These are phyloP conservation scores for Poecile montanus DNA, from an alignment of 2,797 vertebrate species.

Conservation along the genomic window DNA sequence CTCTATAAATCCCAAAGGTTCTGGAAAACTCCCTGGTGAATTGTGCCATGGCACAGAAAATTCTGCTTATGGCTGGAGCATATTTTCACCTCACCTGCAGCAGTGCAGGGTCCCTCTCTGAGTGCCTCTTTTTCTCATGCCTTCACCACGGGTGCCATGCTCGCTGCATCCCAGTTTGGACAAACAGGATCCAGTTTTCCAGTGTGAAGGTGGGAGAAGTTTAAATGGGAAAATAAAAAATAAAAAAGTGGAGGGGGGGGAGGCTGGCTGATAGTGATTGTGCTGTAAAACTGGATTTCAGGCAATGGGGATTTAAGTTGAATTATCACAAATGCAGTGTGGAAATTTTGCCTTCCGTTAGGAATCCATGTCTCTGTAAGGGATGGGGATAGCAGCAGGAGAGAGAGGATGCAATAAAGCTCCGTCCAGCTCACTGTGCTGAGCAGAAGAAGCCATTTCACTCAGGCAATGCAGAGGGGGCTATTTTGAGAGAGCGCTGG, in stretches of 20 bases:
- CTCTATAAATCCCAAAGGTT: not conserved
- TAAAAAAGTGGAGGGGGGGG: not conserved
- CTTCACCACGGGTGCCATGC: fast-evolving
- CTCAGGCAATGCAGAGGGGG: not conserved
- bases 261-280: not conserved
- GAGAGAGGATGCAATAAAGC: not conserved
- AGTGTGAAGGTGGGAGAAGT: not conserved
- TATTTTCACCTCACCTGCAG: not conserved
- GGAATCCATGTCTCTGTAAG: not conserved
- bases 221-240: not conserved
- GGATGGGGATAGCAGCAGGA: not conserved
- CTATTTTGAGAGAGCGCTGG: not conserved
- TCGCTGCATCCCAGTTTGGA: not conserved
- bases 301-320: not conserved
- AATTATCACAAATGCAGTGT: not conserved
- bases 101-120: fast-evolving
- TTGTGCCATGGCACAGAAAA: not conserved
- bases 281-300: not conserved
- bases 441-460: not conserved
- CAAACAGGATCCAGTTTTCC: not conserved
- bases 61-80: not conserved
- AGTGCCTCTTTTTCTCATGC: fast-evolving
- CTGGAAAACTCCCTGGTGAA: conserved; percentile 27
- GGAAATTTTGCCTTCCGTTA: not conserved
- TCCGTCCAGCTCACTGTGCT: not conserved